phyloP scores from a whole-genome alignment of 2,113 vertebrate genomes.

The Caretta caretta region DNA sequence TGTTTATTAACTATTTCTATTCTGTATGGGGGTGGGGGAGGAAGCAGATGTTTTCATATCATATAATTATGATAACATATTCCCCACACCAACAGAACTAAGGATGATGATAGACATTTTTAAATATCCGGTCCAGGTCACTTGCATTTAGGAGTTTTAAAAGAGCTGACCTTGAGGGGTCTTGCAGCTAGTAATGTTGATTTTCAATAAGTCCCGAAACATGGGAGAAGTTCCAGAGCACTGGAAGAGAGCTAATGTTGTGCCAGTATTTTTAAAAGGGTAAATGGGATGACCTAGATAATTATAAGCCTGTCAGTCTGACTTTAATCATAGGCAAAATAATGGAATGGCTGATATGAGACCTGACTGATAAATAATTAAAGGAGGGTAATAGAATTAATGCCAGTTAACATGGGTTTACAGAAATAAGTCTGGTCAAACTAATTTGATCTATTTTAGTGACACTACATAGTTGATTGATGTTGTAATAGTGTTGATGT shows the following conservation, averaged over 20 bases:
- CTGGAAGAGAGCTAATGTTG: not conserved
- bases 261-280: not conserved
- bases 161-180: not conserved
- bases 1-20: not conserved
- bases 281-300: not conserved
- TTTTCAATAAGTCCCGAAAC: not conserved
- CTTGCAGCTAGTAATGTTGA: not conserved
- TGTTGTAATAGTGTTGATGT: not conserved
- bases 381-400: not conserved
- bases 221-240: not conserved
- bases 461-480: not conserved
- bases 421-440: not conserved
- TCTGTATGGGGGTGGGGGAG: not conserved
- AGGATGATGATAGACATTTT: not conserved
- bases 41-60: not conserved
- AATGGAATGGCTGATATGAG: not conserved
- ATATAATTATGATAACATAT: not conserved
- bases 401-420: not conserved
- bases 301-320: not conserved
- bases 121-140: not conserved
- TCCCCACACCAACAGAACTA: not conserved
- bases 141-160: not conserved
- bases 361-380: not conserved
- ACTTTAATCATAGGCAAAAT: not conserved
- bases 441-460: not conserved